Percentiles rank a stretch among this genome's conserved stretches.
phyloP scores from a whole-genome alignment of 2,113 vertebrate species.

The Gopherus flavomarginatus region DNA sequence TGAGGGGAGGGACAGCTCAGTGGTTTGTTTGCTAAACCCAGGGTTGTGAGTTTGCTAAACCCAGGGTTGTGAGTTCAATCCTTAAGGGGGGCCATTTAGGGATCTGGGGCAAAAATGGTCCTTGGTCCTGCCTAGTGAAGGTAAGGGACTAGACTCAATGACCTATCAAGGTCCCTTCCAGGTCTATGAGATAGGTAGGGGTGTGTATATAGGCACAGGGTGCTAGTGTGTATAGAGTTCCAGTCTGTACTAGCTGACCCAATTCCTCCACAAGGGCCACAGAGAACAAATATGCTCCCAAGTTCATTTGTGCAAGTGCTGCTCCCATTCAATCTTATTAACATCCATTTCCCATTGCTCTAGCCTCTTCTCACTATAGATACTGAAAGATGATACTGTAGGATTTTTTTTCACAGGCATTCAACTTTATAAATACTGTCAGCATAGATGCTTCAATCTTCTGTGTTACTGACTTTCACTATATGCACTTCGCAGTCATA shows the following conservation, averaged over 20 bases:
- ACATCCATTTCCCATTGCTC: not conserved
- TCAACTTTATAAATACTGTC: not conserved
- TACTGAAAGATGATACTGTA: not conserved
- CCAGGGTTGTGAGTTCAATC: no score
- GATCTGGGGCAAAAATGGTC: no score
- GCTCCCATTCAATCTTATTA: not conserved
- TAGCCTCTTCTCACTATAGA: not conserved
- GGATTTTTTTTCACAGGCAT: not conserved
- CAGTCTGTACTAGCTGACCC: not conserved
- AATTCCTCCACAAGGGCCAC: not conserved
- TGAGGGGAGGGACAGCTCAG: not conserved
- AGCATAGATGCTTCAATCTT: not conserved
- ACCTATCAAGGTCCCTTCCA: no score
- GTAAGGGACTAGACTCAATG: no score
- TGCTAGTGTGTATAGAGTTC: not conserved
- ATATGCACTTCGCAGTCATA: not conserved
- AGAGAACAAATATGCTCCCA: not conserved
- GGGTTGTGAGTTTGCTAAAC: no score
- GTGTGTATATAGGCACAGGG: no score
- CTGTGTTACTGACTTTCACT: not conserved
- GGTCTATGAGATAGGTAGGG: no score
- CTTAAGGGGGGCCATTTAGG: no score
- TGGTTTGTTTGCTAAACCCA: no score
- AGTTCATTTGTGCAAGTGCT: not conserved
- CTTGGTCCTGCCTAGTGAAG: no score